Evolutionary conservation across 2,113 vertebrate genomes (phyloP).

Genomic region (Plotosus lineatus): DNA sequence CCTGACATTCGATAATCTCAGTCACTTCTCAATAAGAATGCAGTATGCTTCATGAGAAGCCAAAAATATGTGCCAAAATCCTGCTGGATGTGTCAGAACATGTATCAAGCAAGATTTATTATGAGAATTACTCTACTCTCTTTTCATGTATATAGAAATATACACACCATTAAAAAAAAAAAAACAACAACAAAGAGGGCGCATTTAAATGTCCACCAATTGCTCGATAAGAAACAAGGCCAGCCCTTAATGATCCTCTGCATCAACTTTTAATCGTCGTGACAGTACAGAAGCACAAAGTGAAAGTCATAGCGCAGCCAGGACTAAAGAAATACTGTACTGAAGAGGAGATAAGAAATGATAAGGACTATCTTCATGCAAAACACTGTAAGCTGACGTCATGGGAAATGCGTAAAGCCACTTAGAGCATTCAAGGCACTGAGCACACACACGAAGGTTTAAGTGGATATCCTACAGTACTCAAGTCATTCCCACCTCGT

Average conservation of each 20-base stretch:
- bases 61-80: background rate
- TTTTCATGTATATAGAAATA: background rate
- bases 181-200: background rate
- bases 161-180: background rate
- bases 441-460: background rate
- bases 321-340: background rate
- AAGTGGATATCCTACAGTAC: background rate
- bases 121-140: background rate
- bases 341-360: constrained; percentile 13
- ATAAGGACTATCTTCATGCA: background rate
- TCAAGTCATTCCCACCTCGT: no score
- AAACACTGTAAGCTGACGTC: background rate
- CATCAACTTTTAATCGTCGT: background rate
- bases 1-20: background rate
- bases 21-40: background rate
- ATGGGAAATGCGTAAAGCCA: background rate
- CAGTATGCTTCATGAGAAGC: background rate
- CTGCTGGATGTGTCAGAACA: background rate
- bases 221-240: background rate
- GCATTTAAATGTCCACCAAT: background rate
- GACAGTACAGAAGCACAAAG: background rate
- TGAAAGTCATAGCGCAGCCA: background rate
- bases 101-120: background rate
- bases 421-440: background rate
- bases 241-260: background rate